Base-by-base conservation (phyloP, 1,140 invertebrate species). In the Diabrotica virgifera region DNA sequence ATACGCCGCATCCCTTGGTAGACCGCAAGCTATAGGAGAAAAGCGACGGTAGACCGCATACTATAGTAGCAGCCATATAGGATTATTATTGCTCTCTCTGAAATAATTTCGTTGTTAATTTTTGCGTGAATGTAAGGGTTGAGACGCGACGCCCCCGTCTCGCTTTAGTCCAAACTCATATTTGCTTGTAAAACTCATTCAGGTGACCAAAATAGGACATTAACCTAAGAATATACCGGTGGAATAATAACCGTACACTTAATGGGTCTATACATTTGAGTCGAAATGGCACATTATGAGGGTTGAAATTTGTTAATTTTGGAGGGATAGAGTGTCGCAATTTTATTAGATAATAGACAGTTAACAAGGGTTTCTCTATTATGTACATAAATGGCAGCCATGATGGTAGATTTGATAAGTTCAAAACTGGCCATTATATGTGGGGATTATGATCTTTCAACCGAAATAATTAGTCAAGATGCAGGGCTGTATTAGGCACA, bases 401-500 rank as follows among this genome's bases (percentile, higher is more conserved):
- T 76, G 72, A 77, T 77, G 73, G 70, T 74, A 76, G 76, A 78
- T 78, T 79, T 79, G 76, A 75, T 76, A 75, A 76, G 74, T 76
- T 76, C 64, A 70, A 72, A 75, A 76, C 73, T 77, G 74, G 75
- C 73, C 76, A 76, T 78, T 78, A 77, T 76, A 77, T 74, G 72
- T 73, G 67, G 74, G 74, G 77, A 79, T 78, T 79, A 79, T 77
- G 75, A 79, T 76, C 77, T 75, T 71, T 70, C 77, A 72, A 77
- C 76, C 74, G 77, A 79, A 77, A 78, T 77, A 79, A 79, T 79
- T 79, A 79, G 76, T 72, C 72, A 56, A 38, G 11, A 37, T 9
- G 12, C 55, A 57, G 55, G 9, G 55, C 12, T 57, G 55, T 36
- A 57, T 36, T 36, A 13, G 36, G 53, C 13, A 5, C 53, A 13